Conservation (phyloP, 2,888 invertebrate genomes). For the Pteria penguin region DNA sequence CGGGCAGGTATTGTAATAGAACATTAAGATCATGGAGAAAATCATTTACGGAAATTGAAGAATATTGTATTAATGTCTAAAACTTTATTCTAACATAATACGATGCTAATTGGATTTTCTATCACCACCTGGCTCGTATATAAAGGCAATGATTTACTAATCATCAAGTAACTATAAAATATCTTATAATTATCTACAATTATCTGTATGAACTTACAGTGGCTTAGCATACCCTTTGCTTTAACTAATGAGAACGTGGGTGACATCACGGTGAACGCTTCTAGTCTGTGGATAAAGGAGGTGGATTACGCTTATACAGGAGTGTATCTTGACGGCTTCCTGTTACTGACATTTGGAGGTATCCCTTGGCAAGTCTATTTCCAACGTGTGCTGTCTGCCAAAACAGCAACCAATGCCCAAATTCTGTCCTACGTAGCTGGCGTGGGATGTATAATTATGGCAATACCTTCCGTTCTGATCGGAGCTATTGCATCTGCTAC, state of each 20-base stretch:
- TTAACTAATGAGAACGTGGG: conserved; percentile 91
- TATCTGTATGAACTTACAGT: too few relatives aligned
- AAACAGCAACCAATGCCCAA: conserved; percentile 95
- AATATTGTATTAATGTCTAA: too few relatives aligned
- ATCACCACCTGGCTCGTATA: too few relatives aligned
- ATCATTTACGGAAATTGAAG: too few relatives aligned
- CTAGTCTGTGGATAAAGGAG: conserved; percentile 83
- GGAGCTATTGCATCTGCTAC: conserved; percentile 98
- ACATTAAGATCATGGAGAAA: too few relatives aligned
- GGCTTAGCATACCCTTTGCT: conserved; percentile 98
- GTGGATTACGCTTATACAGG: conserved; percentile 63
- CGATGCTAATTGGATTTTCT: too few relatives aligned
- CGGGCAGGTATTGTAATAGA: too few relatives aligned
- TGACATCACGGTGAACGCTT: conserved; percentile 84
- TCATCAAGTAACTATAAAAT: too few relatives aligned
- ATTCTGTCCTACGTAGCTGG: conserved; percentile 97
- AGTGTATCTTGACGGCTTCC: conserved; percentile 71
- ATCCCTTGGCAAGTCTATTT: conserved; percentile 89
- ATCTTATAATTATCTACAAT: too few relatives aligned
- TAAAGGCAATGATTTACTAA: too few relatives aligned
- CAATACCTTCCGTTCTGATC: conserved; percentile 96
- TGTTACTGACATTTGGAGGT: conserved; percentile 76
- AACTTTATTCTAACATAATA: too few relatives aligned
- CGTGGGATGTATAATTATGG: conserved; percentile 96
- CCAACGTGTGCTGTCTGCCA: conserved; percentile 97